Evolutionary conservation across 2,888 invertebrate genomes (phyloP).

Genomic region (Conomelus anceps): DNA sequence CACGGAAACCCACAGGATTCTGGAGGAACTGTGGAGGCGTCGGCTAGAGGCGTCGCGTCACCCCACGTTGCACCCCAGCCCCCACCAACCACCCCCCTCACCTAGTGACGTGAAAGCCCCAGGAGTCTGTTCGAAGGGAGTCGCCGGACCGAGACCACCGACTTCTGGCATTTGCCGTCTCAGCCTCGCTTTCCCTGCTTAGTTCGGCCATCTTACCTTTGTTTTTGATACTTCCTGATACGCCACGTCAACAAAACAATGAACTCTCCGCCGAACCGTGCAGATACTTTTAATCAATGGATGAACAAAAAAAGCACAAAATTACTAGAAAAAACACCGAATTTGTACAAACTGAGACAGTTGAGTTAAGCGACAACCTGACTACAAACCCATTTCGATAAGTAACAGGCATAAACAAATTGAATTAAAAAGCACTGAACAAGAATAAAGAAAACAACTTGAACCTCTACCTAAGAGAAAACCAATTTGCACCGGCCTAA

Average conservation of each 20-base stretch:
- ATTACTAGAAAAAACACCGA: neutral
- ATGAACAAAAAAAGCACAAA: neutral
- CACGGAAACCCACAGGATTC: neutral
- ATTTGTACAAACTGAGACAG: neutral
- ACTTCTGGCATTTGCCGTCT: neutral
- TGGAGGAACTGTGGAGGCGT: neutral
- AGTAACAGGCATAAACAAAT: neutral
- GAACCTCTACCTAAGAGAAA: neutral
- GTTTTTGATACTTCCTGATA: slow-evolving; percentile 9
- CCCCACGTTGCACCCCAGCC: neutral
- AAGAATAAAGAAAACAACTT: neutral
- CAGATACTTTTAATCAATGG: neutral
- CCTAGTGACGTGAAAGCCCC: neutral
- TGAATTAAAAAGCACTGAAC: neutral
- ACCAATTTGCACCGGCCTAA: neutral
- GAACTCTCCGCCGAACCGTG: neutral
- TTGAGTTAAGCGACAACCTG: too few relatives aligned
- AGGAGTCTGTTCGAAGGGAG: neutral
- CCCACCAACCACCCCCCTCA: neutral
- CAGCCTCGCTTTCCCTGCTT: slow-evolving; percentile 3
- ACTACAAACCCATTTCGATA: neutral
- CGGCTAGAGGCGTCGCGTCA: neutral
- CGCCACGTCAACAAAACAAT: slow-evolving; percentile 9
- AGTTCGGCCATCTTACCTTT: slow-evolving; percentile 11
- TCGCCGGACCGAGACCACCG: slow-evolving; percentile 1